Evolutionary conservation across 2,113 vertebrate genomes (phyloP), one percentile per base, ranked within the genome.

Genomic region (Hypomesus transpacificus): DNA sequence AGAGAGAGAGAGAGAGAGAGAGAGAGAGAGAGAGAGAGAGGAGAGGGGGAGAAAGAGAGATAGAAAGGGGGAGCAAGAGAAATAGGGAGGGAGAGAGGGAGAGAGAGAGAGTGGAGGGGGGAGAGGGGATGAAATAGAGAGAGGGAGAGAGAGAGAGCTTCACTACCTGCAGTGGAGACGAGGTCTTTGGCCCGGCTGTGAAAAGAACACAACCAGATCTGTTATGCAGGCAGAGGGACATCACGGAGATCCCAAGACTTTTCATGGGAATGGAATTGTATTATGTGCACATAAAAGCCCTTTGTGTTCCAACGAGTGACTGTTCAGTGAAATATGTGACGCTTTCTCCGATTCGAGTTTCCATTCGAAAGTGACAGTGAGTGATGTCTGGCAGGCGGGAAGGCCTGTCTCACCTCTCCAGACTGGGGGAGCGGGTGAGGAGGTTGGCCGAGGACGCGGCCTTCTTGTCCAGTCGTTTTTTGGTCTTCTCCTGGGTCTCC

Each of bases 391-490:
- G 18, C 13, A 2, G 17, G n/a, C n/a, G 24, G 14, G 5, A 6
- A 14, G 65, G 68, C 0, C 13, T 18, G 66, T 8, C 93, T 92
- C 80, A 95, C 94, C 88, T 94, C 85, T 95, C 94, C 1, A 93
- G 89, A 85, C 94, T 95, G 14, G 91, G 88, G 7, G 92, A 94
- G 59, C 91, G 90, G 28, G 85, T 72, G 1, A 95, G 89, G 66
- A 96, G 91, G 88, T 94, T 95, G 60, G 94, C 88, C 0, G 93
- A 92, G 53, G 95, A 96, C 0, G 89, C 91, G 0, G 94, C 93
- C 84, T 95, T 96, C 80, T 92, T 92, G 70, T 92, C 92, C 70
- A 96, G 90, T 18, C 90, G 91, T 84, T 94, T 93, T 67, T 91
- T 92, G 52, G 85, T 86, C 75, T 82, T 84, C 21, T 93, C 92